These are phyloP conservation scores for Venusia cambrica DNA, from an alignment of 2,888 invertebrate species.

Conservation along the genomic window DNA sequence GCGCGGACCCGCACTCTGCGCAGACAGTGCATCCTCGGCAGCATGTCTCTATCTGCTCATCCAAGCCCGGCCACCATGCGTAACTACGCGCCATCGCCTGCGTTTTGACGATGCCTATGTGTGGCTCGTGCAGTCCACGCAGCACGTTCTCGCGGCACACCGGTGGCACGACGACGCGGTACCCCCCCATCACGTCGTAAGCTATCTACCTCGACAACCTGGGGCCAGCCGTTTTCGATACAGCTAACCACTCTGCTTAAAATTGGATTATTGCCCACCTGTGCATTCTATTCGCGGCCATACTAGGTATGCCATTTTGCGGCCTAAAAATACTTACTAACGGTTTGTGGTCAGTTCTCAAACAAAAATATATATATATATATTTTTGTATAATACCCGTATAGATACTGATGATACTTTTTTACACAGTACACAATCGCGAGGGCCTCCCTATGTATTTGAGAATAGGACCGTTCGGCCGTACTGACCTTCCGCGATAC, in stretches of 20 bases:
- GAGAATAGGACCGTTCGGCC: conserved; percentile 12
- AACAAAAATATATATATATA: no score
- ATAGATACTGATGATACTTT: neutral
- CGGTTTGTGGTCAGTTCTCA: neutral
- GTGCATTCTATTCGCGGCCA: neutral
- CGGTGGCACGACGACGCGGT: no score
- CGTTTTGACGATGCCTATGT: conserved; percentile 23
- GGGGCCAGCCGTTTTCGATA: conserved; percentile 17
- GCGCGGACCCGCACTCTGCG: no score
- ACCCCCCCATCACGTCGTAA: conserved; percentile 19
- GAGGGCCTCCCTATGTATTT: neutral
- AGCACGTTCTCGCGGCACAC: conserved; percentile 10
- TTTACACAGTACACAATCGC: conserved; percentile 1
- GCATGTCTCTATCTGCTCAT: no score
- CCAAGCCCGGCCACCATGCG: conserved; percentile 22
- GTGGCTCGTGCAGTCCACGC: conserved; percentile 13
- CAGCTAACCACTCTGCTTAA: conserved; percentile 15
- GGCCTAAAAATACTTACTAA: neutral
- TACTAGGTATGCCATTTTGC: neutral
- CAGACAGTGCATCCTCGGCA: no score
- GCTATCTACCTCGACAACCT: conserved; percentile 21
- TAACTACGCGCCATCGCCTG: conserved; percentile 21
- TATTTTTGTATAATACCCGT: no score
- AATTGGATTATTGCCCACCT: conserved; percentile 20
- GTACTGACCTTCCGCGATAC: no score